Base-by-base conservation (phyloP, 2,888 invertebrate genomes). In the Melanostoma scalare region DNA sequence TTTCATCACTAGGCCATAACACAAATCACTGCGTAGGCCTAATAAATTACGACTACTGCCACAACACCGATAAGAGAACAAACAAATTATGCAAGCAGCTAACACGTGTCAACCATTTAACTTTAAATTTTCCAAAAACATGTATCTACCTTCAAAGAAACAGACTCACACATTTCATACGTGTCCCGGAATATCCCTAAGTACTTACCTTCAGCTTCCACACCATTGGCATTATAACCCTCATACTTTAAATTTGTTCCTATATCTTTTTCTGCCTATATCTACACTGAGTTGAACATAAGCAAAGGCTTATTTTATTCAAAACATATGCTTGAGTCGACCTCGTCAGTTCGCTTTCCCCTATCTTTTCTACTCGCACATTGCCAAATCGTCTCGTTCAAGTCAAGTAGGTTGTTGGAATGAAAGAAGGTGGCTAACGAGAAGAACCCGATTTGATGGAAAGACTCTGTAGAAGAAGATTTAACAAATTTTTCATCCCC, bases 401-500 rank as follows among this genome's bases (percentile, higher is more conserved):
- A 48, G 20, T 56, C 56, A 68, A 60, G 36, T 35, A 50, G 40
- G 35, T 5, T 63, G 46, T 36, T 46, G 46, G 20, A 20, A 20
- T 48, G 33, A 55, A 36, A 5, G 42, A 20, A 20, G 20, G 30
- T n/a, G 35, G 20, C 10, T 20, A 6, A 55, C n/a, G 8, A 20
- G 9, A 30, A 9, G 31, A 42, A 6, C n/a, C 58, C 20, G 42
- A 40, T 53, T 36, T 31, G 30, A 35, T 4, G 35, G 30, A 38
- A 20, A 9, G 48, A 56, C 30, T 30, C 8, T 9, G 9, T 38
- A 53, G 33, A 55, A 40, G 31, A 31, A 42, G 42, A 38, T 58
- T 72, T 53, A 63, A 63, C 36, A 63, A 50, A 76, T 65, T 71
- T 77, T 77, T 72, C 72, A 72, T 60, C 72, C 77, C 78, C 65